phyloP scores from a whole-genome alignment of 2,888 invertebrate species.

The Incurvaria masculella region DNA sequence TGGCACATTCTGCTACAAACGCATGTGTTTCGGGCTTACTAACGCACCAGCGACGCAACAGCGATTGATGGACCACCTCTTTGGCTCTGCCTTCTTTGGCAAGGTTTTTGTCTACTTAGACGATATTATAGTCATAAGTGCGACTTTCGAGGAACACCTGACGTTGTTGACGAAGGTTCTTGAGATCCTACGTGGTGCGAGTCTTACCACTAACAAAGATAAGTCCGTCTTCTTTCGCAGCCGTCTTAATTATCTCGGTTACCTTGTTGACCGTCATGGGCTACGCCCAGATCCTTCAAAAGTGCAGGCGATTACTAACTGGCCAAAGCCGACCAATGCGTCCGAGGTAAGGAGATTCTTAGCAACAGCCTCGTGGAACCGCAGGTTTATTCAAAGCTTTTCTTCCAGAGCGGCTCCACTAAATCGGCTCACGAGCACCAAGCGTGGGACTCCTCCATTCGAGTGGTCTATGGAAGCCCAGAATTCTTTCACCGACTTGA shows the following conservation, averaged over 20 bases:
- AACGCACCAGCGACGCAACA: conserved; percentile 19
- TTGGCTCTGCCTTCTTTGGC: conserved; percentile 14
- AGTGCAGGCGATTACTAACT: conserved; percentile 16
- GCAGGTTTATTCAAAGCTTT: background rate
- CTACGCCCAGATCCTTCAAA: conserved; percentile 17
- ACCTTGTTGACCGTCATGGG: conserved; percentile 16
- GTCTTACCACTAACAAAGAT: conserved; percentile 15
- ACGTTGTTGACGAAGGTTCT: no score
- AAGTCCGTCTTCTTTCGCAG: conserved; percentile 10
- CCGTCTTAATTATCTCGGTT: conserved; percentile 1
- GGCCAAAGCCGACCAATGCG: conserved; percentile 17
- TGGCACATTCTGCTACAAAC: conserved; percentile 14
- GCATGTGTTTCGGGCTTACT: no score
- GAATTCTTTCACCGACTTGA: background rate
- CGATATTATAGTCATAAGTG: conserved; percentile 15
- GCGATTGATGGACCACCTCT: conserved; percentile 15
- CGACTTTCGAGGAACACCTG: conserved; percentile 16
- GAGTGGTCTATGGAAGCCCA: background rate
- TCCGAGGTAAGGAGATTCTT: no score
- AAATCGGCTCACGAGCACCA: background rate
- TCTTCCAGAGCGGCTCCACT: background rate
- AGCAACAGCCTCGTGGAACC: no score
- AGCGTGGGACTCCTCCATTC: background rate
- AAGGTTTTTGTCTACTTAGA: conserved; percentile 16
- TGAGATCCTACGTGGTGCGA: no score